phyloP scores from a whole-genome alignment of 30 jellyfish, hydroid and myxozoan genomes.

The Hydractinia echinata region DNA sequence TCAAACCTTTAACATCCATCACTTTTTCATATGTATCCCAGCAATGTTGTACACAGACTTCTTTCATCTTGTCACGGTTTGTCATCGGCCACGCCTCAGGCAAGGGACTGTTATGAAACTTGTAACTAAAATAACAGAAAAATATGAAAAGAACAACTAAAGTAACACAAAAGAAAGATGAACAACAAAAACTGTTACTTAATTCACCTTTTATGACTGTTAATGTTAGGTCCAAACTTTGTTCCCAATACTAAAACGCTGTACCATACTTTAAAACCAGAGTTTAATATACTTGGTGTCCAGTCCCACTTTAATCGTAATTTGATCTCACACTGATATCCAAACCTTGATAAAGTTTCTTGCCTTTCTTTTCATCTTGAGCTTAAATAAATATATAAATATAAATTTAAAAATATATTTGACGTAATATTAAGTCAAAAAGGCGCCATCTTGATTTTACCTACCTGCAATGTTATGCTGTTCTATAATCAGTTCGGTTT shows the following conservation, averaged over 20 bases:
- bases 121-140: slow-evolving; percentile 25
- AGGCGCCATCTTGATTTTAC: background rate
- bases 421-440: background rate
- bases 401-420: background rate
- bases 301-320: slow-evolving; percentile 48
- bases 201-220: slow-evolving; percentile 45
- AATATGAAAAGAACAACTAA: background rate
- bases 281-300: slow-evolving; percentile 36
- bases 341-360: slow-evolving; percentile 30
- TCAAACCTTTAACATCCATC: slow-evolving; percentile 45
- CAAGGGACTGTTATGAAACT: slow-evolving; percentile 42
- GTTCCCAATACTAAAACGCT: slow-evolving; percentile 50
- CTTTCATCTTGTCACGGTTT: slow-evolving; percentile 40
- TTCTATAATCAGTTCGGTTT: slow-evolving; percentile 14
- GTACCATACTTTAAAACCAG: slow-evolving; percentile 43
- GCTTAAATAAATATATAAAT: slow-evolving; percentile 12
- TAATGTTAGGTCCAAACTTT: slow-evolving; percentile 31
- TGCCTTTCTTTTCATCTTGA: slow-evolving; percentile 5
- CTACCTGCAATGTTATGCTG: slow-evolving; percentile 26
- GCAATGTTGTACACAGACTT: slow-evolving; percentile 49
- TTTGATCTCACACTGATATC: slow-evolving; percentile 39
- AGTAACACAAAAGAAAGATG: background rate
- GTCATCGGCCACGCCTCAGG: slow-evolving; percentile 66
- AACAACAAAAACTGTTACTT: background rate
- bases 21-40: slow-evolving; percentile 47